Evolutionary conservation across 2,113 vertebrate species (phyloP).

Genomic region (Salvator merianae): DNA sequence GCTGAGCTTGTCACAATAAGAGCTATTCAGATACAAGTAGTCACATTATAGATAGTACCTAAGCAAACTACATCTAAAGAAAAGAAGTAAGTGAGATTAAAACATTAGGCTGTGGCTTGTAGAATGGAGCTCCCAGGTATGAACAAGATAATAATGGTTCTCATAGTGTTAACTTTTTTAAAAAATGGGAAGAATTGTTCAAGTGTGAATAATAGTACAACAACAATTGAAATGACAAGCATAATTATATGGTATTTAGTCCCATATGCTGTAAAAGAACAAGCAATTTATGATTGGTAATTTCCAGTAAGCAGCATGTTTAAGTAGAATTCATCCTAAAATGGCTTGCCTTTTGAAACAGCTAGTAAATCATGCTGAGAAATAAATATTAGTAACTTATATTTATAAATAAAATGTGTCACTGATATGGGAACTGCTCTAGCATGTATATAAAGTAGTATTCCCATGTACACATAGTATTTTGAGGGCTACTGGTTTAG

Average conservation of each 20-base stretch:
- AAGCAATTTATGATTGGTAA: conserved; percentile 28
- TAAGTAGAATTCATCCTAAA: conserved; percentile 28
- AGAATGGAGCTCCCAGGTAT: neutral
- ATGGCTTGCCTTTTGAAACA: neutral
- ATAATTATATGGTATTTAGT: conserved; percentile 51
- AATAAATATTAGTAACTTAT: conserved; percentile 8
- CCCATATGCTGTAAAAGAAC: conserved; percentile 22
- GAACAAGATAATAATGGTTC: neutral
- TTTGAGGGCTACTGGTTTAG: too few relatives aligned
- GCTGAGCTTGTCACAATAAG: conserved; percentile 4
- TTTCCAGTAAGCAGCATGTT: conserved; percentile 37
- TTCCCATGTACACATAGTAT: too few relatives aligned
- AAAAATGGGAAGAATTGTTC: conserved; percentile 28
- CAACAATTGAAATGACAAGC: conserved; percentile 40
- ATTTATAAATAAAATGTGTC: neutral
- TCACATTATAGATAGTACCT: neutral
- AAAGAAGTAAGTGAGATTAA: conserved; percentile 20
- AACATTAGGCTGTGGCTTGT: neutral
- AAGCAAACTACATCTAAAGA: neutral
- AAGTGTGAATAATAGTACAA: conserved; percentile 37
- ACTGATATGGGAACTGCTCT: neutral
- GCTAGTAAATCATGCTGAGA: neutral
- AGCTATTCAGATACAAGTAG: neutral
- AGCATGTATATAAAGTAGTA: too few relatives aligned
- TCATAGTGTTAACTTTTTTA: neutral